Percentiles rank a stretch among this genome's conserved stretches.
These are phyloP conservation scores for Calephelis virginiensis DNA, from an alignment of 1,140 invertebrate genomes.

Conservation along the genomic window DNA sequence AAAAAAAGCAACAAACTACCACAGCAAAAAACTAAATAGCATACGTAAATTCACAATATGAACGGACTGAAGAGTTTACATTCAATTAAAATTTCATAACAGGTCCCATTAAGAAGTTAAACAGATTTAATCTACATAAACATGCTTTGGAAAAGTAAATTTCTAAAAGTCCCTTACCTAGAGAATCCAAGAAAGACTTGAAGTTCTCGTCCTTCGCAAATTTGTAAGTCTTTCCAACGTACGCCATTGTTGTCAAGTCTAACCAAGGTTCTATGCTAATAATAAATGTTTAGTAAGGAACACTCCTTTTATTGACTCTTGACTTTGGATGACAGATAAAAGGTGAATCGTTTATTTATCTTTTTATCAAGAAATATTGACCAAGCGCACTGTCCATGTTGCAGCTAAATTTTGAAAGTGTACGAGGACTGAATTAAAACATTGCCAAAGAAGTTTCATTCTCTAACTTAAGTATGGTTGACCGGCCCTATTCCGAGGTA, in stretches of 20 bases:
- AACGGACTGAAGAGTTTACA: no score
- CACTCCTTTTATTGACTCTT: conserved; percentile 5
- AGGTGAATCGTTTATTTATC: conserved; percentile 2
- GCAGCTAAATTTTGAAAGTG: not conserved
- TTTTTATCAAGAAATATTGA: not conserved
- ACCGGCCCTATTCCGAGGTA: no score
- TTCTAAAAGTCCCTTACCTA: not conserved
- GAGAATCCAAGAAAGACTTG: conserved; percentile 1
- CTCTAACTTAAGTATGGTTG: no score
- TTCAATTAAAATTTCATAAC: no score
- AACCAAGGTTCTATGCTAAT: not conserved
- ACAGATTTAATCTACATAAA: no score
- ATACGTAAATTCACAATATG: no score
- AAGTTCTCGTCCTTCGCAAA: conserved; percentile 7
- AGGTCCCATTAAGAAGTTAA: no score
- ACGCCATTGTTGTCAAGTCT: not conserved
- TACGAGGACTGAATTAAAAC: no score
- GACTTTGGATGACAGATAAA: conserved; percentile 7
- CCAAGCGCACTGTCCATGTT: not conserved
- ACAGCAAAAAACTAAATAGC: no score
- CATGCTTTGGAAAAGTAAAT: no score
- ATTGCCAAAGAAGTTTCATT: no score
- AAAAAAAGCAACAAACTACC: no score
- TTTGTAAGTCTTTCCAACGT: conserved; percentile 4
- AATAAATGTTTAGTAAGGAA: not conserved